Conservation (phyloP, 2,888 invertebrate genomes). For the Sphaerophoria taeniata region DNA sequence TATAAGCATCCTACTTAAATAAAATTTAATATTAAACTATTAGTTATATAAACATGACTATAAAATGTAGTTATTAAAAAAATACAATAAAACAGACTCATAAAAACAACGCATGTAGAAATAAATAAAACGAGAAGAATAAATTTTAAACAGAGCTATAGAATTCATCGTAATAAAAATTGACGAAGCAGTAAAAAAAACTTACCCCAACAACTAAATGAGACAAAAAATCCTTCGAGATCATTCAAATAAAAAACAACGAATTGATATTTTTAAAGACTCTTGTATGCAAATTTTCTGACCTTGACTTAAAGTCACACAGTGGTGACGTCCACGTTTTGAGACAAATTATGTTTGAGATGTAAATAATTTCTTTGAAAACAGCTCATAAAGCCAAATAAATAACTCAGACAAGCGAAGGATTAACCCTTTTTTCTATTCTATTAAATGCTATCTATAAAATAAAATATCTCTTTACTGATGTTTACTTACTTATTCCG, state of each 20-base stretch:
- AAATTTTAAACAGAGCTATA: constrained; percentile 71
- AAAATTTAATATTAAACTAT: constrained; percentile 48
- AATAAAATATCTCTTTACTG: no score
- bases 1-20: constrained; percentile 71
- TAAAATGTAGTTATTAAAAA: constrained; percentile 48
- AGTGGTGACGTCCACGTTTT: no score
- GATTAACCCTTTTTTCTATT: no score
- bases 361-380: no score
- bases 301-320: no score
- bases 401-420: no score
- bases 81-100: constrained; percentile 57
- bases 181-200: constrained; percentile 3
- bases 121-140: constrained; percentile 34
- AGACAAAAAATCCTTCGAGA: constrained; percentile 11
- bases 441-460: no score
- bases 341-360: no score
- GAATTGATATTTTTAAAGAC: no score
- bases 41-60: constrained; percentile 31
- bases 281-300: no score
- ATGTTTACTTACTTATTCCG: no score
- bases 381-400: no score
- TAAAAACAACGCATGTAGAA: constrained; percentile 65
- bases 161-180: constrained; percentile 49
- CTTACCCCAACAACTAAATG: constrained; percentile 25
- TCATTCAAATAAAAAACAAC: background rate